These are phyloP conservation scores for Nettapus auritus DNA, from an alignment of 2,113 vertebrate genomes.

Conservation along the genomic window DNA sequence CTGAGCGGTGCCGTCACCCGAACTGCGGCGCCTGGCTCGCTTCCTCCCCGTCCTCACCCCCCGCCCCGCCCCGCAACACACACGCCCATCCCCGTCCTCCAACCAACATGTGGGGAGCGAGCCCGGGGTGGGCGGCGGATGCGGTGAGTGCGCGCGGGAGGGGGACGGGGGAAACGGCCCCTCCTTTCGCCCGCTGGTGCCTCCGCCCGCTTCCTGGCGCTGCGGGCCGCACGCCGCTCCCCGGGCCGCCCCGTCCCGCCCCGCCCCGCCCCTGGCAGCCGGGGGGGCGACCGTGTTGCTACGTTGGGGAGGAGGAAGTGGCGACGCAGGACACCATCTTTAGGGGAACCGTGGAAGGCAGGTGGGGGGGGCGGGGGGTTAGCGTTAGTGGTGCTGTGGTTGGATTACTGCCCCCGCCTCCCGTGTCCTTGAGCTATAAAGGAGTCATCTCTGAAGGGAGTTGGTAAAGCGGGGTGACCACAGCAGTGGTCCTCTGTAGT, in stretches of 20 bases:
- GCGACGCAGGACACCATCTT: not conserved
- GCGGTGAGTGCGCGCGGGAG: conserved; percentile 21
- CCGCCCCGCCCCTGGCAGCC: not conserved
- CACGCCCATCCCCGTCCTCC: too few species aligned
- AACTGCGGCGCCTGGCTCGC: not conserved
- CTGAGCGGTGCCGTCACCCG: not conserved
- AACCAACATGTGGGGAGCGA: not conserved
- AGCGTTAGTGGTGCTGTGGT: not conserved
- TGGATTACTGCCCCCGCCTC: too few species aligned
- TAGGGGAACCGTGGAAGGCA: not conserved
- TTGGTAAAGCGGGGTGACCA: not conserved
- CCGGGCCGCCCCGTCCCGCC: not conserved
- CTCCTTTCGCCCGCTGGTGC: not conserved
- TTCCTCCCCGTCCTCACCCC: not conserved
- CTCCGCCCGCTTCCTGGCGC: not conserved
- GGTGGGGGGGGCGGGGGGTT: not conserved
- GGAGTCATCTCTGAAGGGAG: not conserved
- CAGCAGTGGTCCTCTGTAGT: not conserved
- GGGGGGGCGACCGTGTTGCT: not conserved
- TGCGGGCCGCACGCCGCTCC: not conserved
- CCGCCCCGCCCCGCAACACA: too few species aligned
- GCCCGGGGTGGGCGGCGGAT: not conserved
- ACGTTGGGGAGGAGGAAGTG: not conserved
- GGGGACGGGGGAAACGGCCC: not conserved
- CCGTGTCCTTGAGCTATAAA: not conserved